Evolutionary conservation across 2,113 vertebrate genomes (phyloP).

Genomic region (Larimichthys crocea): DNA sequence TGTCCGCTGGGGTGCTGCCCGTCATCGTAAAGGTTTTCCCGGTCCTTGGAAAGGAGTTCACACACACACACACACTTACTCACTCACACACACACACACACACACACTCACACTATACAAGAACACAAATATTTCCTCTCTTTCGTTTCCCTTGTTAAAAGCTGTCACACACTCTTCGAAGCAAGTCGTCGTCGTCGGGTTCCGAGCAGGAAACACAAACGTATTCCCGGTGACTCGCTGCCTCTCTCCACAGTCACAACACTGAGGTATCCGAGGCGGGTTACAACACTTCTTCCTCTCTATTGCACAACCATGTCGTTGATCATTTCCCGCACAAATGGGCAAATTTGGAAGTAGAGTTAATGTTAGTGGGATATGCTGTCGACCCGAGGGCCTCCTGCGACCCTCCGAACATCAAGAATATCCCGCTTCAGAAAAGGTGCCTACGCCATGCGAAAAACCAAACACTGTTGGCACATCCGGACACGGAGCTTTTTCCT

Average conservation of each 20-base stretch:
- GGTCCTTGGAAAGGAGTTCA: slow-evolving; percentile 49
- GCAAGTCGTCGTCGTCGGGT: slow-evolving; percentile 7
- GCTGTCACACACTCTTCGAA: neutral
- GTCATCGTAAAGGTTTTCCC: slow-evolving; percentile 78
- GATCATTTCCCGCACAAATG: slow-evolving; percentile 42
- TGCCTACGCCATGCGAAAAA: slow-evolving; percentile 82
- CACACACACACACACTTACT: slow-evolving; percentile 19
- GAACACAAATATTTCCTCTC: slow-evolving; percentile 33
- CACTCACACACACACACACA: slow-evolving; percentile 16
- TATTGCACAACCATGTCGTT: slow-evolving; percentile 76
- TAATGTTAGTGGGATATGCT: slow-evolving; percentile 15
- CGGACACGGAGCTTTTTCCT: slow-evolving; percentile 55
- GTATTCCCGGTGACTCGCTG: slow-evolving; percentile 46
- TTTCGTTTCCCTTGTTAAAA: neutral
- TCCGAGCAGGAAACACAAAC: slow-evolving; percentile 8
- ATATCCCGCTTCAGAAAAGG: slow-evolving; percentile 65
- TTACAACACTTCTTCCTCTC: slow-evolving; percentile 58
- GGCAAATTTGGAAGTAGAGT: slow-evolving; percentile 1
- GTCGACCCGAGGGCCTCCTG: slow-evolving; percentile 71
- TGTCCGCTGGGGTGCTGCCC: slow-evolving; percentile 82
- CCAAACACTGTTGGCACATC: slow-evolving; percentile 69
- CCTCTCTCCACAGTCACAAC: slow-evolving; percentile 48
- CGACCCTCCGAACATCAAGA: slow-evolving; percentile 72
- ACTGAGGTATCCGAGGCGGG: slow-evolving; percentile 60
- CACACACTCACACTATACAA: slow-evolving; percentile 2